Base-by-base conservation (phyloP, 2,888 invertebrate species). In the Drosophila siamana region DNA sequence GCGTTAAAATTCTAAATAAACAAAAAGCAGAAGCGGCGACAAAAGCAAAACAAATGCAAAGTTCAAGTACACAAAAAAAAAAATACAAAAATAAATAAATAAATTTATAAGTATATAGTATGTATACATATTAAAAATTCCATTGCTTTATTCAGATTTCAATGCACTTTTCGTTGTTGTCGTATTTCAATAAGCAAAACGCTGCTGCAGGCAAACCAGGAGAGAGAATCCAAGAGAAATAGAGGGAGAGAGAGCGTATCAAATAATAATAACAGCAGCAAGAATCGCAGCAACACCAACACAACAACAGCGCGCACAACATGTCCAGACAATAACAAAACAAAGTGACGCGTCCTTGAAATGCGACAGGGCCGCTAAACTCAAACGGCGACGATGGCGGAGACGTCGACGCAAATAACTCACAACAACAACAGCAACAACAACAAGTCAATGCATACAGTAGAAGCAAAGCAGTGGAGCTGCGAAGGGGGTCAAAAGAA, bases 271-370 rank as follows among this genome's bases (percentile, higher is more conserved):
- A 41, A 33, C 43, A 60, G 15, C 24, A 36, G 33, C n/a, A 33
- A 9, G 8, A 28, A 8, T 9, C 8, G 33, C 33, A 33, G 5
- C n/a, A 33, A 1, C 33, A 11, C 11, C 30, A 33, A 5, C 30
- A 33, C 30, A 33, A 5, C 30, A 33, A n/a, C 30, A 33, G n/a
- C 30, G 1, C 50, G 15, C 41, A 59, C 76, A 69, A 68, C 51
- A 76, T 68, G 74, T 83, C 84, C 88, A 85, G 88, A 84, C 88
- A 88, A 86, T 78, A 88, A 86, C 86, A 86, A 80, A 83, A 78
- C 86, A 86, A 78, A 75, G 69, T 75, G 62, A 11, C 62, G 64
- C 78, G 85, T 85, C 85, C 85, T 85, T 85, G 85, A 86, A 88
- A 78, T 63, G 68, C 80, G 75, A 72, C 76, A 86, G 85, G 84